Evolutionary conservation across 2,113 vertebrate species (phyloP).

Genomic region (Mormoops blainvillei): DNA sequence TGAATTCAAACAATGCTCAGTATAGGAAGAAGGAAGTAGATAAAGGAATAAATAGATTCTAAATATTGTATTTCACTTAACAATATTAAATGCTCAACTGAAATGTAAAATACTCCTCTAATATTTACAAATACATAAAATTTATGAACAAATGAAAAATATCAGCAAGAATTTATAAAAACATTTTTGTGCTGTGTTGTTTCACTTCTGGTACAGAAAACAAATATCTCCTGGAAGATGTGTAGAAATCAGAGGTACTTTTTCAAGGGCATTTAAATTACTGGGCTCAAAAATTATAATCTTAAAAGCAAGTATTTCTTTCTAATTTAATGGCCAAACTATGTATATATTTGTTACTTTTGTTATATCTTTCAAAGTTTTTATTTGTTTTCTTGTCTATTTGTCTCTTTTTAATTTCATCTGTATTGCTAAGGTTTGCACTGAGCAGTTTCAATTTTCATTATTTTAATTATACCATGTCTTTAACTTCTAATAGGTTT

Average conservation of each 20-base stretch:
- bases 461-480: slow-evolving; percentile 60
- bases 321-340: not conserved
- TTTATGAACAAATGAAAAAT: not conserved
- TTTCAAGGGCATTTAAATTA: not conserved
- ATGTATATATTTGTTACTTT: not conserved
- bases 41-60: not conserved
- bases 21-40: not conserved
- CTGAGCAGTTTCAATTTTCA: slow-evolving; percentile 57
- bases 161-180: not conserved
- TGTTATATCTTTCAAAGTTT: not conserved
- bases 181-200: not conserved
- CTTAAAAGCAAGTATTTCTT: slow-evolving; percentile 17
- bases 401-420: not conserved
- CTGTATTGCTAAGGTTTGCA: slow-evolving; percentile 30
- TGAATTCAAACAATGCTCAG: not conserved
- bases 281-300: not conserved
- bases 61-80: not conserved
- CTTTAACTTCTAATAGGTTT: slow-evolving; percentile 25
- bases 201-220: slow-evolving; percentile 45
- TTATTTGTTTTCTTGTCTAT: not conserved
- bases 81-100: not conserved
- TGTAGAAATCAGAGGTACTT: not conserved
- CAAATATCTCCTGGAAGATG: slow-evolving; percentile 5
- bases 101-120: not conserved
- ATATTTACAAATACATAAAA: not conserved